A percentile compares a stretch with the other conserved stretches of the same genome.
Evolutionary conservation across 1,140 invertebrate species (phyloP).

Genomic region (Oreohelix idahoensis): DNA sequence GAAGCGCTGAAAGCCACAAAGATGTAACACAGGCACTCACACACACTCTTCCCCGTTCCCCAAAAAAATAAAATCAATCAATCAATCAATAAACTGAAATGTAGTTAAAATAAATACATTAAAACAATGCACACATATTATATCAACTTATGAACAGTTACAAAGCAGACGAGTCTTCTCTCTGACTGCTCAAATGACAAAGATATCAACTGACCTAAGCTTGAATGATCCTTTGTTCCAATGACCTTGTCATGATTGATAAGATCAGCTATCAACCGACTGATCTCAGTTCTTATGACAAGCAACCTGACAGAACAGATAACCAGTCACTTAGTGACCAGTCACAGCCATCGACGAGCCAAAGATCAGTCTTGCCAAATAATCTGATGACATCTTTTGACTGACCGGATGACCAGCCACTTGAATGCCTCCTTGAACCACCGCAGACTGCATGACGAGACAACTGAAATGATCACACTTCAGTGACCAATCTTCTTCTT

Average conservation of each 20-base stretch:
- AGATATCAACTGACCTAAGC: neutral
- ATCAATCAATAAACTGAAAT: too few relatives aligned
- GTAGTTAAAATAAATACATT: too few relatives aligned
- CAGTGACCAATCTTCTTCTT: neutral
- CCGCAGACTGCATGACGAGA: neutral
- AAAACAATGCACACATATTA: too few relatives aligned
- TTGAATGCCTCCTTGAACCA: neutral
- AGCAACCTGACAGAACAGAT: neutral
- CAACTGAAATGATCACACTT: neutral
- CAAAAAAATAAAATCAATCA: too few relatives aligned
- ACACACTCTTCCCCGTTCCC: too few relatives aligned
- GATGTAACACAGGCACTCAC: too few relatives aligned
- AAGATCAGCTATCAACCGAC: neutral
- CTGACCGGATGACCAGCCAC: slow-evolving; percentile 9
- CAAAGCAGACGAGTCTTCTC: neutral
- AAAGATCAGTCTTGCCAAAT: neutral
- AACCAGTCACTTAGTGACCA: slow-evolving; percentile 15
- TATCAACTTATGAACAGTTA: too few relatives aligned
- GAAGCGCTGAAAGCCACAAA: too few relatives aligned
- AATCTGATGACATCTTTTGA: neutral
- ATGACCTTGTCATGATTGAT: neutral
- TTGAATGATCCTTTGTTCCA: neutral
- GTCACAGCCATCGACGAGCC: neutral
- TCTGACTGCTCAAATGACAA: neutral
- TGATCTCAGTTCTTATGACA: neutral